Conservation (phyloP, 2,797 vertebrate species). For the Coregonus ussuriensis region DNA sequence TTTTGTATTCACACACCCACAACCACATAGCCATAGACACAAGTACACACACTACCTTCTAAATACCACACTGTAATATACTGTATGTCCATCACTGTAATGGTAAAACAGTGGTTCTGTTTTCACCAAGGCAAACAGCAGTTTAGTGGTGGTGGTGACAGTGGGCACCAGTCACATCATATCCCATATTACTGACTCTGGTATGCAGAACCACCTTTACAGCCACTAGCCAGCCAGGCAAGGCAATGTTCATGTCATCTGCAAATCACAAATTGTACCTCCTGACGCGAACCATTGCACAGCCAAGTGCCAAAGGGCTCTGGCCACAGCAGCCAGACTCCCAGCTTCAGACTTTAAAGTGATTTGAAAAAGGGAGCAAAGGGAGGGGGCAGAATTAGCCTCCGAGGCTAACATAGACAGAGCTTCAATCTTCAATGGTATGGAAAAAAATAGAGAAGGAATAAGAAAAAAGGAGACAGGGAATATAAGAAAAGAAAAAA, state of each 20-base stretch:
- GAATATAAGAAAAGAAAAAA: slow-evolving; percentile 36
- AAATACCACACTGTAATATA: slow-evolving; percentile 28
- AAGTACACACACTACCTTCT: slow-evolving; percentile 16
- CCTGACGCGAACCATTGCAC: slow-evolving; percentile 91
- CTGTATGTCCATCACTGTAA: slow-evolving; percentile 70
- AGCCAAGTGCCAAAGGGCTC: slow-evolving; percentile 91
- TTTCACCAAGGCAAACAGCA: slow-evolving; percentile 73
- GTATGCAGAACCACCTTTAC: slow-evolving; percentile 79
- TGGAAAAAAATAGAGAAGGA: slow-evolving; percentile 60
- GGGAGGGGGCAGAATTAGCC: slow-evolving; percentile 87
- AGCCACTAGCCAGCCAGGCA: slow-evolving; percentile 77
- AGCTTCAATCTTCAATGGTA: slow-evolving; percentile 87
- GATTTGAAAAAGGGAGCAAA: slow-evolving; percentile 91
- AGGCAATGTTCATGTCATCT: slow-evolving; percentile 92
- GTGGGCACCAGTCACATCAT: slow-evolving; percentile 71
- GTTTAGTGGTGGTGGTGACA: slow-evolving; percentile 64
- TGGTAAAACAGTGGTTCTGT: slow-evolving; percentile 66
- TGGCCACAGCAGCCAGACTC: slow-evolving; percentile 69
- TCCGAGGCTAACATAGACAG: slow-evolving; percentile 86
- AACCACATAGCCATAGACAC: slow-evolving; percentile 6
- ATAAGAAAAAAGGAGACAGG: slow-evolving; percentile 45
- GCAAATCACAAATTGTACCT: slow-evolving; percentile 92
- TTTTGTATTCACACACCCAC: slow-evolving; percentile 7
- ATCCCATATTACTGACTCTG: slow-evolving; percentile 77
- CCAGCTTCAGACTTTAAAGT: slow-evolving; percentile 91